Conservation (phyloP, 2,113 vertebrate genomes). For the Thunnus maccoyii region DNA sequence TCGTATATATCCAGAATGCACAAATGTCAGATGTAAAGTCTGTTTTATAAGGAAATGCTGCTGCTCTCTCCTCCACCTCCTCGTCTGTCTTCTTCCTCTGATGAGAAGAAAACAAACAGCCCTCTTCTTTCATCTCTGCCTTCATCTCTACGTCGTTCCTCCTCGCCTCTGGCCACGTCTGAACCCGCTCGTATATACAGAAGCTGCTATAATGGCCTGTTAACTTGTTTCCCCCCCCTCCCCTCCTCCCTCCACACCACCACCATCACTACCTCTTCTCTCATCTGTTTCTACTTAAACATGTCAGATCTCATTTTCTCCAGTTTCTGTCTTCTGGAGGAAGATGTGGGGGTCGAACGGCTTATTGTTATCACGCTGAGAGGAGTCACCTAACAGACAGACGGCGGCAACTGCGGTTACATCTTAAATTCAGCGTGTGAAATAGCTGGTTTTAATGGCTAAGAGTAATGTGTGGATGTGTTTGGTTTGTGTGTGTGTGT, state of each 20-base stretch:
- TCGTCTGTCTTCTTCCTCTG: background rate
- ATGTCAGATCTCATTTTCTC: conserved; percentile 51
- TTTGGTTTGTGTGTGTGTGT: background rate
- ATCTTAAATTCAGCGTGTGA: background rate
- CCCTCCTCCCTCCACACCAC: background rate
- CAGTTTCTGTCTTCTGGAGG: background rate
- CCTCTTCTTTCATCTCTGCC: background rate
- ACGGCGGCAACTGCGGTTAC: background rate
- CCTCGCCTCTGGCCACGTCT: conserved; percentile 45
- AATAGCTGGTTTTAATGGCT: conserved; percentile 8
- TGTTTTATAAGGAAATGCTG: too few relatives aligned
- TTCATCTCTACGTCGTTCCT: conserved; percentile 6
- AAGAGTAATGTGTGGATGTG: background rate
- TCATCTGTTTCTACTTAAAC: conserved; percentile 72
- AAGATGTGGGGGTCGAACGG: too few relatives aligned
- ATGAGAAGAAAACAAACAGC: conserved; percentile 18
- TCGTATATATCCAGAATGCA: background rate
- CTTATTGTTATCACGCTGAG: conserved; percentile 10
- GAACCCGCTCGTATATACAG: conserved; percentile 7
- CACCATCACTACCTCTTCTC: background rate
- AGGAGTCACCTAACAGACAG: background rate
- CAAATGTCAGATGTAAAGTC: background rate
- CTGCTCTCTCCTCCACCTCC: background rate
- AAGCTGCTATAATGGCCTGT: conserved; percentile 35
- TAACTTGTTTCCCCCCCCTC: background rate